Evolutionary conservation across 2,113 vertebrate genomes (phyloP).

Genomic region (Mohoua ochrocephala): DNA sequence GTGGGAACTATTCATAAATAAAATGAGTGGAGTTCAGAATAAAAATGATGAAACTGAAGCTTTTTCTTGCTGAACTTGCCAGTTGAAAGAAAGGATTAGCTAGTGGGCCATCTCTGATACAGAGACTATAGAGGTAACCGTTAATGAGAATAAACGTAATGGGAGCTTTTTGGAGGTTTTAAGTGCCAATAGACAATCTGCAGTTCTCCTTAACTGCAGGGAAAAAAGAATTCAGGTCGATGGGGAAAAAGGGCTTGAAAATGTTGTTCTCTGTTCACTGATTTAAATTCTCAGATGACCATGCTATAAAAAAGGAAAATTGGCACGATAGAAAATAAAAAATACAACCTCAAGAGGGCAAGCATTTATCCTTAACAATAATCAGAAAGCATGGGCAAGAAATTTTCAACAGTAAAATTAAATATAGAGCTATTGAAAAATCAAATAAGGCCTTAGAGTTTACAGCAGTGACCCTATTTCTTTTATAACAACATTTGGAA

Average conservation of each 20-base stretch:
- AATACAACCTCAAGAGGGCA: neutral
- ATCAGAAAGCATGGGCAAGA: neutral
- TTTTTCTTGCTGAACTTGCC: neutral
- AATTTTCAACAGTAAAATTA: constrained; percentile 42
- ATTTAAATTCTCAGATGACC: neutral
- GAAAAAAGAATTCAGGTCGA: neutral
- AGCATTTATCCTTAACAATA: neutral
- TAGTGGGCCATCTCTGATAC: neutral
- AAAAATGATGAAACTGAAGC: constrained; percentile 31
- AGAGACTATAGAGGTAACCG: neutral
- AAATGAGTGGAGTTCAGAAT: constrained; percentile 1
- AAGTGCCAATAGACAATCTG: constrained; percentile 15
- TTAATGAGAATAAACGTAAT: constrained; percentile 29
- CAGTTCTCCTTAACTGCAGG: neutral
- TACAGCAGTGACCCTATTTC: neutral
- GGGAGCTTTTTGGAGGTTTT: constrained; percentile 16
- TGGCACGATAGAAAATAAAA: neutral
- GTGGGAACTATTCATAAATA: constrained; percentile 45
- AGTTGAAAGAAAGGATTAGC: neutral
- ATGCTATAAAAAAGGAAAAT: neutral
- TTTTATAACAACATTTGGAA: neutral
- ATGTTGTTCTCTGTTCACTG: neutral
- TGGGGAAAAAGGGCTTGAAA: neutral
- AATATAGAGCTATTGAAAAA: constrained; percentile 11
- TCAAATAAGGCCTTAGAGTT: neutral